Conservation (phyloP, 2,797 vertebrate genomes). For the Muscicapa comitata region DNA sequence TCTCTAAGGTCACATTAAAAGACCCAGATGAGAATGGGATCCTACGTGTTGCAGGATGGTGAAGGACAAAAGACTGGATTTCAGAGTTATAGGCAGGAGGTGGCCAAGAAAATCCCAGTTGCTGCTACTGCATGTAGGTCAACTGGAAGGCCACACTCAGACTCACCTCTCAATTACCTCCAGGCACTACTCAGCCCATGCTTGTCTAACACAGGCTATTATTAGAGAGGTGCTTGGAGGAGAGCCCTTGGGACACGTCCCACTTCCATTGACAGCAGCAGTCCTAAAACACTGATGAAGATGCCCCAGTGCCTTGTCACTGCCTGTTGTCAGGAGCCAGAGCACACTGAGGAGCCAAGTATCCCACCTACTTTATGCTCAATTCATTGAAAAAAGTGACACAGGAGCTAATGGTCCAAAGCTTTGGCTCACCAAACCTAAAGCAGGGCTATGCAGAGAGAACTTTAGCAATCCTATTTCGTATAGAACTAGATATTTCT, state of each 20-base stretch:
- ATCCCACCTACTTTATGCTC: background rate
- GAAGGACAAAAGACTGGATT: background rate
- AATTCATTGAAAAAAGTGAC: background rate
- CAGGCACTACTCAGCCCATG: background rate
- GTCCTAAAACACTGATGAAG: background rate
- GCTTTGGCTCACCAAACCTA: background rate
- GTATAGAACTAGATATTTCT: background rate
- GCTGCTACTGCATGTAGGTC: background rate
- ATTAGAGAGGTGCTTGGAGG: background rate
- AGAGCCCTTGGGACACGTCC: background rate
- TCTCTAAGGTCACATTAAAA: background rate
- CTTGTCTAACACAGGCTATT: background rate
- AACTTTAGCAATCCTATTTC: background rate
- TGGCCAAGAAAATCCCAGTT: background rate
- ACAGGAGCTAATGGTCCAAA: background rate
- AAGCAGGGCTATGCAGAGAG: background rate
- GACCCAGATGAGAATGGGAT: background rate
- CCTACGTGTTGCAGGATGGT: accelerated
- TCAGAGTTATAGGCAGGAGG: background rate
- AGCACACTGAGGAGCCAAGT: background rate
- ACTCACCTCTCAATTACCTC: background rate
- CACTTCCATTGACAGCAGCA: background rate
- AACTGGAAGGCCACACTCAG: background rate
- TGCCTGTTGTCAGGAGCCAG: background rate
- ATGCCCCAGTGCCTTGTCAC: background rate